A percentile compares a stretch with the other conserved stretches of the same genome.
Evolutionary conservation across 2,797 vertebrate genomes (phyloP).

Genomic region (Rhinichthys osculus): DNA sequence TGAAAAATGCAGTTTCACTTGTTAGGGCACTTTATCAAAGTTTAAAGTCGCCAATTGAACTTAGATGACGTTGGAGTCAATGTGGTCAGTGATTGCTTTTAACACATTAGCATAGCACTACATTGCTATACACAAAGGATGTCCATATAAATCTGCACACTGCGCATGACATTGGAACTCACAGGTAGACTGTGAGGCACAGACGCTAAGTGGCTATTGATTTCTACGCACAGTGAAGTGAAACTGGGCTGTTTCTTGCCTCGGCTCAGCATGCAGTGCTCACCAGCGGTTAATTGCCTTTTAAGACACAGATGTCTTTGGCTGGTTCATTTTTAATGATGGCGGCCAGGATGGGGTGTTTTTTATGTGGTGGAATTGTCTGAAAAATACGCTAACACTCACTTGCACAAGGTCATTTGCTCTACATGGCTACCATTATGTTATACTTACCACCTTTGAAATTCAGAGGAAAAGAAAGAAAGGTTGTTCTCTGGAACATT

Average conservation of each 20-base stretch:
- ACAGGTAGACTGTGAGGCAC: conserved; percentile 47
- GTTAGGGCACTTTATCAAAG: neutral
- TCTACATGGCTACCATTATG: conserved; percentile 13
- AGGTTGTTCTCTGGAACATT: neutral
- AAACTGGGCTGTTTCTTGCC: conserved; percentile 49
- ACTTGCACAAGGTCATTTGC: conserved; percentile 7
- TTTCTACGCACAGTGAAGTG: conserved; percentile 52
- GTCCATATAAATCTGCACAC: neutral
- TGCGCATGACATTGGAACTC: conserved; percentile 8
- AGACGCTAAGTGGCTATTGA: conserved; percentile 64
- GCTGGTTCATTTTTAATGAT: conserved; percentile 63
- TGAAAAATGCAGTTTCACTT: neutral
- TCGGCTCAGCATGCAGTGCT: conserved; percentile 42
- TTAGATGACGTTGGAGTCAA: neutral
- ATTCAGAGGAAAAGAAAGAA: neutral
- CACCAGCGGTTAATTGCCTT: conserved; percentile 64
- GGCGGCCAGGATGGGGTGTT: neutral
- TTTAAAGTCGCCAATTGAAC: neutral
- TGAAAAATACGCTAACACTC: conserved; percentile 9
- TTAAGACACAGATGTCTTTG: conserved; percentile 62
- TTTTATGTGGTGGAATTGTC: conserved; percentile 31
- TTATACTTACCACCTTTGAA: neutral
- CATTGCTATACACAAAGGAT: neutral
- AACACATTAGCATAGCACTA: neutral
- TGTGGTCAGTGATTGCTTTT: neutral